These are phyloP conservation scores for Drosophila punjabiensis DNA, from an alignment of 1,140 invertebrate species.

Conservation along the genomic window DNA sequence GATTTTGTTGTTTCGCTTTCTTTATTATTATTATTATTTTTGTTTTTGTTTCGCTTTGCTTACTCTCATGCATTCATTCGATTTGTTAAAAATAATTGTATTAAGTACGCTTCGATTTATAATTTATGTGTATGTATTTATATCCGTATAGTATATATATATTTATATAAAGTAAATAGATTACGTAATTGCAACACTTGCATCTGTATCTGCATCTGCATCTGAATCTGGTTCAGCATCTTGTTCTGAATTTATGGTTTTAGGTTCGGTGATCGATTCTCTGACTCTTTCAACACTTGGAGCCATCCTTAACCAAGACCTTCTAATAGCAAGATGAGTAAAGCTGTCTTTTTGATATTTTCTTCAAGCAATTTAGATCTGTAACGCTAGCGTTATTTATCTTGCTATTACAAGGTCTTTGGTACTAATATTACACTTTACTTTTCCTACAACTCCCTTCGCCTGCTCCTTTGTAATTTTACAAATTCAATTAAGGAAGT, in stretches of 20 bases:
- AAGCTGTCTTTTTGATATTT: not conserved
- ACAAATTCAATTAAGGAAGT: constrained; percentile 71
- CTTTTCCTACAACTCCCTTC: constrained; percentile 1
- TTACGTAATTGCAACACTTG: constrained; percentile 80
- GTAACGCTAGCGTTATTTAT: not conserved
- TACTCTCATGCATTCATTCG: constrained; percentile 20
- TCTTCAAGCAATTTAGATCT: not conserved
- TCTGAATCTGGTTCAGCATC: constrained; percentile 11
- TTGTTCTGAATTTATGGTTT: not conserved
- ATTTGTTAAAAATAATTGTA: constrained; percentile 64
- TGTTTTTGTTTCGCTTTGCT: constrained; percentile 6
- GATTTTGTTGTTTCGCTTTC: constrained; percentile 68
- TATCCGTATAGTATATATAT: constrained; percentile 68
- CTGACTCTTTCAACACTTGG: constrained; percentile 48
- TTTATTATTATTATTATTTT: constrained; percentile 2
- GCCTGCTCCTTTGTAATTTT: constrained; percentile 33
- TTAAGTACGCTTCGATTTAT: constrained; percentile 61
- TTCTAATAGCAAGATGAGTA: not conserved
- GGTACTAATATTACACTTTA: constrained; percentile 25
- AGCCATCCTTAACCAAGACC: not conserved
- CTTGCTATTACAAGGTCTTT: not conserved
- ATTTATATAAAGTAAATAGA: constrained; percentile 80
- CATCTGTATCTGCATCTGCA: constrained; percentile 15
- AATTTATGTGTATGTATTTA: constrained; percentile 73
- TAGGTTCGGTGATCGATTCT: not conserved